Evolutionary conservation across 2,797 vertebrate genomes (phyloP).

Genomic region (Crocodylus rhombifer): DNA sequence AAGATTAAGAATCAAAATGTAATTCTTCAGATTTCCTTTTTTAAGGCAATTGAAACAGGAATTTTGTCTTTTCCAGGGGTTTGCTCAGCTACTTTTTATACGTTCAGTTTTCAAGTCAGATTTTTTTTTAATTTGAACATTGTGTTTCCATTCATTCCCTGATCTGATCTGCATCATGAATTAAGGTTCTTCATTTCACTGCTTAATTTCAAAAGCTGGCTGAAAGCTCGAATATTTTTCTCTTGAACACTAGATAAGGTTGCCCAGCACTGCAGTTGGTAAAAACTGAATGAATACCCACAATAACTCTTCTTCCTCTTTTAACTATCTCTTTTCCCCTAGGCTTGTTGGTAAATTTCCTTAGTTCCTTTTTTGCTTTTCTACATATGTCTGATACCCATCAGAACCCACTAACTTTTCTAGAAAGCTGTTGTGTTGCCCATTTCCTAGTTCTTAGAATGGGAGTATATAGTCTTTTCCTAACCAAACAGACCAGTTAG

Average conservation of each 20-base stretch:
- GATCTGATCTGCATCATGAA: no score
- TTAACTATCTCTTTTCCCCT: background rate
- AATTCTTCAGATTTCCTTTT: background rate
- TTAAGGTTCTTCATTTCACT: background rate
- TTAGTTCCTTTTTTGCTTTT: background rate
- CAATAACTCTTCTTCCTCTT: background rate
- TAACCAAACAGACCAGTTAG: background rate
- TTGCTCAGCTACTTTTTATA: background rate
- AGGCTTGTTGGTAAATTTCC: rapidly evolving
- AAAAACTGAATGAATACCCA: background rate
- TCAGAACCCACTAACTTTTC: background rate
- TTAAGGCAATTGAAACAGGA: rapidly evolving
- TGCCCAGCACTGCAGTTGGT: background rate
- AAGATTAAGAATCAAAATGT: background rate
- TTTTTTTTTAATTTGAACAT: background rate
- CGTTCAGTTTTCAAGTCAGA: background rate
- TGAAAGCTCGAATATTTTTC: background rate
- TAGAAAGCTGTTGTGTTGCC: background rate
- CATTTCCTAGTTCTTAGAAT: background rate
- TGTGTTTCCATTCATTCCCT: background rate
- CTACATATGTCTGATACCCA: rapidly evolving
- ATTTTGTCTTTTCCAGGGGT: background rate
- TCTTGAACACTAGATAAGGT: background rate
- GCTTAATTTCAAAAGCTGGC: background rate
- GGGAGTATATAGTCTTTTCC: background rate